Percentiles rank a stretch among this genome's conserved stretches.
These are phyloP conservation scores for Adelosebastes latens DNA, from an alignment of 2,797 vertebrate species.

Conservation along the genomic window DNA sequence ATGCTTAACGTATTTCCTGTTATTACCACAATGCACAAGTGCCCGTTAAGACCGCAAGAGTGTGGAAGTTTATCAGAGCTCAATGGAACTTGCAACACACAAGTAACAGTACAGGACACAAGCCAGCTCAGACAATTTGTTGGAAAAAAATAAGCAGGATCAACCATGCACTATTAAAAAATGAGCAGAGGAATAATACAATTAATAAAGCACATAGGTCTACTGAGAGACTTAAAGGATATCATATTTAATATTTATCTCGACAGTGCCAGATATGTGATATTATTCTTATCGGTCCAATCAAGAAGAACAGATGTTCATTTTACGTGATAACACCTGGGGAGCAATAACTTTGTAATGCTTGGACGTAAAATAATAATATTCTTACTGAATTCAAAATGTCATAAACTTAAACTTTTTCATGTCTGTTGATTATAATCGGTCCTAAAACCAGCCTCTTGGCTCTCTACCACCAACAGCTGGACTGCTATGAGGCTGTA, in stretches of 20 bases:
- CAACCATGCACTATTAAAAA: too few relatives aligned
- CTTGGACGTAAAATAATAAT: not conserved
- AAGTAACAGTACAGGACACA: not conserved
- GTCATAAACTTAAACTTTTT: not conserved
- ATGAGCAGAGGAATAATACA: not conserved
- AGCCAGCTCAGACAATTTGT: not conserved
- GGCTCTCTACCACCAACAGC: not conserved
- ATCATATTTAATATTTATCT: not conserved
- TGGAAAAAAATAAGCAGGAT: not conserved
- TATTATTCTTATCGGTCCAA: not conserved
- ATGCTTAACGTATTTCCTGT: not conserved
- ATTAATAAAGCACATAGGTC: not conserved
- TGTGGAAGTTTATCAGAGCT: not conserved
- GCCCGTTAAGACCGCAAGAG: not conserved
- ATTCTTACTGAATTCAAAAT: not conserved
- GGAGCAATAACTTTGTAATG: not conserved
- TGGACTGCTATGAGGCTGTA: not conserved
- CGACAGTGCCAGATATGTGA: not conserved
- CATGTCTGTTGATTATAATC: not conserved
- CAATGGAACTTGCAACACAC: not conserved
- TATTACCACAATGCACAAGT: not conserved
- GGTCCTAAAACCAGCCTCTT: not conserved
- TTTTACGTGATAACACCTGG: not conserved
- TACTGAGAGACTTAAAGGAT: not conserved
- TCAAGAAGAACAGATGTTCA: not conserved